phyloP scores from a whole-genome alignment of 2,888 invertebrate genomes.

The Melanophora roralis region DNA sequence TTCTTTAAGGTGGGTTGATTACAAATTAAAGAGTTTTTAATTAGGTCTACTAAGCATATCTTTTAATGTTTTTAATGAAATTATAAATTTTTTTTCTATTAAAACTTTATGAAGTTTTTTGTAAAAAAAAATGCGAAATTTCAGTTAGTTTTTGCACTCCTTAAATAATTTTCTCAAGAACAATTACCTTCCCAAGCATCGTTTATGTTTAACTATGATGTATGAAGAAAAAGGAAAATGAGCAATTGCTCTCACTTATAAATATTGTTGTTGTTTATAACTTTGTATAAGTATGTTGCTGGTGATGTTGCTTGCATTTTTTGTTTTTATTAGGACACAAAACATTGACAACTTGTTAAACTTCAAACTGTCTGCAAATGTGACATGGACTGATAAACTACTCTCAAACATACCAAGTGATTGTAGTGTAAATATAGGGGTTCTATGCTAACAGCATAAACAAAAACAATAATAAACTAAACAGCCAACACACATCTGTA shows the following conservation, averaged over 20 bases:
- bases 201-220: not conserved
- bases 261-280: not conserved
- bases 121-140: too few species aligned
- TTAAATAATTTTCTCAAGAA: slow-evolving; percentile 50
- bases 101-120: too few species aligned
- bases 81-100: too few species aligned
- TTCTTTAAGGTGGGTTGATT: not conserved
- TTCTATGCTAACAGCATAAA: slow-evolving; percentile 30
- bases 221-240: slow-evolving; percentile 21
- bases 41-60: too few species aligned
- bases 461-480: slow-evolving; percentile 11
- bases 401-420: slow-evolving; percentile 58
- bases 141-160: slow-evolving; percentile 27
- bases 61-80: too few species aligned
- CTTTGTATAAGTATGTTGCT: not conserved
- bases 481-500: not conserved
- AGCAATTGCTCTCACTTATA: slow-evolving; percentile 10
- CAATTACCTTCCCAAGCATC: slow-evolving; percentile 31
- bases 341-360: slow-evolving; percentile 70
- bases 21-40: too few species aligned
- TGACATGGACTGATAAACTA: slow-evolving; percentile 72
- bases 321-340: slow-evolving; percentile 44
- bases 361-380: slow-evolving; percentile 72
- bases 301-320: not conserved
- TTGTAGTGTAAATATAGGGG: slow-evolving; percentile 50